Conservation (phyloP, 2,888 invertebrate genomes). For the Phengaris alcon region DNA sequence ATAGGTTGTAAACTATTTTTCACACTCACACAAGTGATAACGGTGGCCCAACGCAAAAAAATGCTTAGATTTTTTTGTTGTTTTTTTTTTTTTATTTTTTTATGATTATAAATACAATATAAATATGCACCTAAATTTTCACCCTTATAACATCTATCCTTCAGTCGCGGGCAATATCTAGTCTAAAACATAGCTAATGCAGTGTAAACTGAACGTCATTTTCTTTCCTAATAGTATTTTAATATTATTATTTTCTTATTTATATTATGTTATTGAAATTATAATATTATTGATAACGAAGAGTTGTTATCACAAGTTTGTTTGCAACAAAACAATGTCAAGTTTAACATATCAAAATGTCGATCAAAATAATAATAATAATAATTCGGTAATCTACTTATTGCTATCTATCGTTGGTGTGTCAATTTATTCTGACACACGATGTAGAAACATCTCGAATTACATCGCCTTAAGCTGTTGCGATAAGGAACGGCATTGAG, state of each 20-base stretch:
- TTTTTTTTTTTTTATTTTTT: too few relatives aligned
- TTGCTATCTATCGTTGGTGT: constrained; percentile 35
- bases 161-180: too few relatives aligned
- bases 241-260: not conserved
- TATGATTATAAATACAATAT: too few relatives aligned
- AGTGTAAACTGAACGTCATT: too few relatives aligned
- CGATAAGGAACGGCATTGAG: constrained; percentile 33
- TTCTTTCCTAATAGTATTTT: not conserved
- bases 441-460: constrained; percentile 35
- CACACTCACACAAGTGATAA: too few relatives aligned
- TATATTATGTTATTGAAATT: not conserved
- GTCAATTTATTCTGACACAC: constrained; percentile 38
- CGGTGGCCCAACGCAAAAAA: too few relatives aligned
- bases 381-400: constrained; percentile 32
- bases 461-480: constrained; percentile 35
- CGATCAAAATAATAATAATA: constrained; percentile 28
- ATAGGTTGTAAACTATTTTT: too few relatives aligned
- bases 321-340: not conserved
- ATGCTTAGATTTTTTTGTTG: too few relatives aligned
- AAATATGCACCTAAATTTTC: too few relatives aligned
- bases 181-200: too few relatives aligned
- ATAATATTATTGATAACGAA: not conserved
- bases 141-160: too few relatives aligned
- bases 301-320: constrained; percentile 10
- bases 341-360: constrained; percentile 31